These are phyloP conservation scores for Halesus radiatus DNA, from an alignment of 1,140 invertebrate species.

Conservation along the genomic window DNA sequence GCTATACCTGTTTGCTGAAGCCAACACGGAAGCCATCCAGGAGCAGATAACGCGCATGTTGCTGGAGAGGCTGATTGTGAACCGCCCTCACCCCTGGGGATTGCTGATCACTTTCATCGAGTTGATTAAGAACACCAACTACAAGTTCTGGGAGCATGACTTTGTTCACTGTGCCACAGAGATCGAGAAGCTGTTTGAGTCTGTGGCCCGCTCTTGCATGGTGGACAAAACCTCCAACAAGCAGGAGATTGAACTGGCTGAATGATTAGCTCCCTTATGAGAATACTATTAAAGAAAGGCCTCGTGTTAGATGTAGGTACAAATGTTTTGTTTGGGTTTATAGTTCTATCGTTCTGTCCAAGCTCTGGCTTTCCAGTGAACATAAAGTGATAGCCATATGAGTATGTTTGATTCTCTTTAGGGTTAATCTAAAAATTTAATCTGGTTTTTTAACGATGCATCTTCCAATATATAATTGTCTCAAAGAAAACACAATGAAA, in stretches of 20 bases:
- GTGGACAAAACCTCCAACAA: constrained; percentile 79
- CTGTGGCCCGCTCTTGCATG: constrained; percentile 94
- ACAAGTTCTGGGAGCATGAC: constrained; percentile 99
- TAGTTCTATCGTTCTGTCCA: constrained; percentile 23
- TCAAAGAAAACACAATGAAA: constrained; percentile 42
- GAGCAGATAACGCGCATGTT: constrained; percentile 93
- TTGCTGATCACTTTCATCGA: constrained; percentile 99
- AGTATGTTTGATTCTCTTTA: constrained; percentile 2
- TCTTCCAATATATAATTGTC: constrained; percentile 27
- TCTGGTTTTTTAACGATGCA: constrained; percentile 26
- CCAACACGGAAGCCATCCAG: constrained; percentile 96
- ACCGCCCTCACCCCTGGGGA: constrained; percentile 99
- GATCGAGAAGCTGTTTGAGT: constrained; percentile 97
- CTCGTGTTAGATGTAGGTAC: constrained; percentile 6
- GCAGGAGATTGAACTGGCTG: constrained; percentile 72
- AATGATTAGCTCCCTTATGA: constrained; percentile 63
- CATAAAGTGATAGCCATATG: background rate
- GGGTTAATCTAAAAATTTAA: constrained; percentile 12
- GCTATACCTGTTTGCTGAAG: constrained; percentile 97
- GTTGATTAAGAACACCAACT: constrained; percentile 98
- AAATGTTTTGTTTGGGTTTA: constrained; percentile 8
- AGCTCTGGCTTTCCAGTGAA: background rate
- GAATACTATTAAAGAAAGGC: constrained; percentile 24
- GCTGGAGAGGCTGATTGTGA: constrained; percentile 96
- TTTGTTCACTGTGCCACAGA: constrained; percentile 99